Conservation (phyloP, 53 echinoderm and acorn worm species). For the Echinometra lucunter region DNA sequence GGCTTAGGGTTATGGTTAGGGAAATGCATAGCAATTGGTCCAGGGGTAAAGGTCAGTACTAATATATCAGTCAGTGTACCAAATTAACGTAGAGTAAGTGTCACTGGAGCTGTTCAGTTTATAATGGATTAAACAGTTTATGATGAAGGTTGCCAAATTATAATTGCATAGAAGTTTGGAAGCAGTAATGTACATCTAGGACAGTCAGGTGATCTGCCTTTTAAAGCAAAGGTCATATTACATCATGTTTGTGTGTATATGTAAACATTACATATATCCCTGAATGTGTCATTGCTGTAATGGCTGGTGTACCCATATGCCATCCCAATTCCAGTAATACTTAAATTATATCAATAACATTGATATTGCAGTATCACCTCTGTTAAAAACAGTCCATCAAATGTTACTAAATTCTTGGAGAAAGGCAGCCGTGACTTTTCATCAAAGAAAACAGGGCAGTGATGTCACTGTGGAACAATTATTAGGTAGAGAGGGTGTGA, state of each 20-base stretch:
- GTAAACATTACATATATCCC: not conserved
- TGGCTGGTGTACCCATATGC: not conserved
- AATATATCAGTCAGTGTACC: no score
- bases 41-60: no score
- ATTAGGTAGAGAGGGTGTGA: slow-evolving; percentile 48
- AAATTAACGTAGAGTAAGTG: no score
- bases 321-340: not conserved
- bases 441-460: not conserved
- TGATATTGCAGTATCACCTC: not conserved
- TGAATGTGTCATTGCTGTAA: not conserved
- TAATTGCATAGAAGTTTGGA: no score
- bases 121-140: no score
- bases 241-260: not conserved
- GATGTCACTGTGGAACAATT: slow-evolving; percentile 33
- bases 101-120: no score
- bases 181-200: no score
- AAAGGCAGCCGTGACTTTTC: slow-evolving; percentile 6
- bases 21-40: no score
- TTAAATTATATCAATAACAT: not conserved
- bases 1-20: no score
- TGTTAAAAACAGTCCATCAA: not conserved
- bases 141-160: no score
- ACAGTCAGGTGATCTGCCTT: no score
- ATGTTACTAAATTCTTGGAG: not conserved
- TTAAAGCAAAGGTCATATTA: not conserved